These are phyloP conservation scores for Mimachlamys varia DNA, from an alignment of 2,888 invertebrate genomes.

Conservation along the genomic window DNA sequence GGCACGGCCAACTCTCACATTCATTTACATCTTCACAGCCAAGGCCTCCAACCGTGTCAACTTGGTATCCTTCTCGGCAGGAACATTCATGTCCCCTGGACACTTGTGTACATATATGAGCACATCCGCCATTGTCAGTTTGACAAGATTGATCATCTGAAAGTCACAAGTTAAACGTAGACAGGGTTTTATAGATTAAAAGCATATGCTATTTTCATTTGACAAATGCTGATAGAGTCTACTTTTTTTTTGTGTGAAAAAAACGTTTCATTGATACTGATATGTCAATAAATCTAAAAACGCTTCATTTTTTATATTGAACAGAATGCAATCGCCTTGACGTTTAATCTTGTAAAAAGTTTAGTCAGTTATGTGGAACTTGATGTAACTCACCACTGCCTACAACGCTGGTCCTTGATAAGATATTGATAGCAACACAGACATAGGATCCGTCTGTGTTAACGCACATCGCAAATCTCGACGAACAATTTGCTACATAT, in stretches of 20 bases:
- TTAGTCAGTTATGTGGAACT: too few species aligned
- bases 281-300: too few species aligned
- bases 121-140: background rate
- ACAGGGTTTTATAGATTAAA: too few species aligned
- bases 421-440: background rate
- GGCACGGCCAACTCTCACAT: background rate
- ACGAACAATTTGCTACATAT: background rate
- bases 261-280: too few species aligned
- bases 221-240: too few species aligned
- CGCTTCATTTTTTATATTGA: too few species aligned
- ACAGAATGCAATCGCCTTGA: too few species aligned
- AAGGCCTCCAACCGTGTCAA: background rate
- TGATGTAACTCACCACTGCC: background rate
- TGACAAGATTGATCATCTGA: background rate
- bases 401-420: background rate
- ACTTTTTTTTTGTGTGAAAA: too few species aligned
- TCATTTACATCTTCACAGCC: background rate
- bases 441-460: background rate
- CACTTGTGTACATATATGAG: background rate
- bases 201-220: too few species aligned
- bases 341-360: too few species aligned
- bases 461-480: background rate
- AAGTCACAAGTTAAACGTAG: background rate
- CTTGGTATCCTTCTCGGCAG: background rate
- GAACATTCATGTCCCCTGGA: background rate